A percentile compares a stretch with the other conserved stretches of the same genome.
Conservation (phyloP, 2,113 vertebrate species). For the Anser cygnoides region DNA sequence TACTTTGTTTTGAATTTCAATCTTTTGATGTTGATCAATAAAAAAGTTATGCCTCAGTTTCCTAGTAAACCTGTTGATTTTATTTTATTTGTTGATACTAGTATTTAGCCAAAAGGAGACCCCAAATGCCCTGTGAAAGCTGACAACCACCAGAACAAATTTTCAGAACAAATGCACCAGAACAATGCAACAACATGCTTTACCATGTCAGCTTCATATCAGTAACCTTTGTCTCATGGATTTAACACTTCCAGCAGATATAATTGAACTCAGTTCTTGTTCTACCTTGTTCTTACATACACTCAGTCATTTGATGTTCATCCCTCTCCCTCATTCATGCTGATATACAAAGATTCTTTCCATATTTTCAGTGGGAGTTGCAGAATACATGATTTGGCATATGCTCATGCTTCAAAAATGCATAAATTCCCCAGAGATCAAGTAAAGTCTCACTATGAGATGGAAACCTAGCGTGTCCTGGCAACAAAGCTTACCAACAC, state of each 20-base stretch:
- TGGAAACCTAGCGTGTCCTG: background rate
- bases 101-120: background rate
- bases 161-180: too few relatives aligned
- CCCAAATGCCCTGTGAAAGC: background rate
- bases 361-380: background rate
- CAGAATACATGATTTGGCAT: background rate
- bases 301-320: background rate
- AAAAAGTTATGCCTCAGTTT: background rate
- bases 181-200: background rate
- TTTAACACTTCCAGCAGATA: background rate
- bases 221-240: accelerated
- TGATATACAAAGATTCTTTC: background rate
- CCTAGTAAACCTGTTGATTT: background rate
- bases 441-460: background rate
- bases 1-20: background rate
- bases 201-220: background rate
- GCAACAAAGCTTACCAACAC: background rate
- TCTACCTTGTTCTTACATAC: background rate
- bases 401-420: background rate
- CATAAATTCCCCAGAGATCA: background rate
- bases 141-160: background rate
- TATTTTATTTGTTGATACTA: background rate
- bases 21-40: background rate
- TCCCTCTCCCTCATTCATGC: background rate
- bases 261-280: background rate